Evolutionary conservation across 2,888 invertebrate genomes (phyloP).

Genomic region (Bhutanitis thaidina): DNA sequence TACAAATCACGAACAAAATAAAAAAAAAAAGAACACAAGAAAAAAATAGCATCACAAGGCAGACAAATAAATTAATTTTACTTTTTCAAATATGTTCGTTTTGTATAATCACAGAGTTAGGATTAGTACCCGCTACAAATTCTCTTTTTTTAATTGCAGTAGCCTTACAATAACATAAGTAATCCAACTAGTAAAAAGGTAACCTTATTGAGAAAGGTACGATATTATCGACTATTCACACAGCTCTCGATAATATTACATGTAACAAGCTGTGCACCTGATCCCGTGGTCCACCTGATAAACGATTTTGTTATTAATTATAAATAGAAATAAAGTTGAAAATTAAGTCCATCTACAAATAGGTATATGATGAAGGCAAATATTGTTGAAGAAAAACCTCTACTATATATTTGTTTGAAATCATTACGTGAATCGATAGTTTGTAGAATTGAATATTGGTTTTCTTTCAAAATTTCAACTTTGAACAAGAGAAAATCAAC

Average conservation of each 20-base stretch:
- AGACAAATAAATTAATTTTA: too few species aligned
- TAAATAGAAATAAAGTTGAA: neutral
- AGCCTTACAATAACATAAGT: neutral
- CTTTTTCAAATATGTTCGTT: too few species aligned
- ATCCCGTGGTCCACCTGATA: neutral
- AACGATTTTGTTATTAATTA: neutral
- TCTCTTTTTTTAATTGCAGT: too few species aligned
- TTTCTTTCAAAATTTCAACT: too few species aligned
- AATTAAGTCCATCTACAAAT: neutral
- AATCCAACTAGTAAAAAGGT: conserved; percentile 1
- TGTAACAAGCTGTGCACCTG: conserved; percentile 1
- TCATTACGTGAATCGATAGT: neutral
- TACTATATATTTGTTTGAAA: neutral
- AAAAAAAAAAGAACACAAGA: too few species aligned
- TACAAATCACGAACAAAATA: too few species aligned
- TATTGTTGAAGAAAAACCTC: neutral
- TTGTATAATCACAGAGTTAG: too few species aligned
- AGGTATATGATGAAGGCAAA: neutral
- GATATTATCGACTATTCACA: conserved; percentile 6
- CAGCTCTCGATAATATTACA: conserved; percentile 6
- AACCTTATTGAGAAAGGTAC: conserved; percentile 3
- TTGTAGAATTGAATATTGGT: neutral
- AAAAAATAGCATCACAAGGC: too few species aligned
- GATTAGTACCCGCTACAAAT: too few species aligned
- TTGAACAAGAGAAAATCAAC: too few species aligned